Conservation (phyloP, 1,140 invertebrate species). For the Agrypnia vestita region DNA sequence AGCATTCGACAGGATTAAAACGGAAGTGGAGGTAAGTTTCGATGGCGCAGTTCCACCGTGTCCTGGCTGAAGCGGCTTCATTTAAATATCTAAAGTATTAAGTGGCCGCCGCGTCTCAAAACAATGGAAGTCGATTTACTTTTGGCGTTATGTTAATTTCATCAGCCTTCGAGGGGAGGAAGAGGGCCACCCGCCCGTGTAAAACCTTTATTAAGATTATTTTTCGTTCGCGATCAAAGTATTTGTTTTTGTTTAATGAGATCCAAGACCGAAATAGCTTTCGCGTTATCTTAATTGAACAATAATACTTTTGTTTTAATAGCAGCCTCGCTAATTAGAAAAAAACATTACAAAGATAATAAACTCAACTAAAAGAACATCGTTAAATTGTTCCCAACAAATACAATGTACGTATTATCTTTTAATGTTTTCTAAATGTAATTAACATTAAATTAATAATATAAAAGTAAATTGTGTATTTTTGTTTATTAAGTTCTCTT, state of each 20-base stretch:
- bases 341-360: too few species aligned
- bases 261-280: too few species aligned
- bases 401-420: too few species aligned
- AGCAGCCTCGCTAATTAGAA: too few species aligned
- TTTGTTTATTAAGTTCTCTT: too few species aligned
- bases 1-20: constrained; percentile 13
- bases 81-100: constrained; percentile 14
- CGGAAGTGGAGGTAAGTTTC: constrained; percentile 8
- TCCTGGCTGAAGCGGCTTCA: neutral
- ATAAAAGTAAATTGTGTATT: too few species aligned
- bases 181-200: neutral
- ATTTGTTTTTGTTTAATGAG: neutral
- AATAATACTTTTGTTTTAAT: too few species aligned
- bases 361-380: too few species aligned
- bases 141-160: constrained; percentile 20
- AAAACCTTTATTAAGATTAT: constrained; percentile 3
- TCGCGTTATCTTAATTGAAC: too few species aligned
- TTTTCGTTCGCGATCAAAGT: constrained; percentile 8
- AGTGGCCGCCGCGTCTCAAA: constrained; percentile 12
- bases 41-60: neutral
- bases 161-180: neutral
- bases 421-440: too few species aligned
- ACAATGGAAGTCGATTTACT: constrained; percentile 28
- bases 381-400: too few species aligned
- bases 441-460: too few species aligned